Conservation (phyloP, 2,797 vertebrate species). For the Onychomys torridus region DNA sequence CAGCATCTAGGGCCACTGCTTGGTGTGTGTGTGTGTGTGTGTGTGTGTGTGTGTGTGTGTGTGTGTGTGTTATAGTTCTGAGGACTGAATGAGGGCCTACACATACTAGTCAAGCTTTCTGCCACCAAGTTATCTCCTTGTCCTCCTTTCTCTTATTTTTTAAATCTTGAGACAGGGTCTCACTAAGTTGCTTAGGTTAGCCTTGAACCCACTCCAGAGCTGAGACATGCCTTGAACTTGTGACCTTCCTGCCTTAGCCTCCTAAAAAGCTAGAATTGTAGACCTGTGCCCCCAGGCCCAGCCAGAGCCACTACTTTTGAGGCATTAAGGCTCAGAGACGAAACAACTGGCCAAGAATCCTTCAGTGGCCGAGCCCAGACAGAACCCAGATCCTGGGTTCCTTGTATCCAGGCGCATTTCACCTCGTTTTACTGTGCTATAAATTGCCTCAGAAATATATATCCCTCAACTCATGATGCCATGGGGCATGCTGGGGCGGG, state of each 20-base stretch:
- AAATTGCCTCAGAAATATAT: rapidly evolving
- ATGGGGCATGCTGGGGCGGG: background rate
- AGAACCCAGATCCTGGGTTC: background rate
- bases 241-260: background rate
- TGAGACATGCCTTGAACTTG: background rate
- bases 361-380: background rate
- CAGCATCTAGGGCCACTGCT: no score
- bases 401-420: background rate
- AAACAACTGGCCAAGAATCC: background rate
- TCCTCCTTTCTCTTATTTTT: background rate
- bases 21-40: background rate
- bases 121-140: background rate
- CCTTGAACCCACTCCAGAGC: background rate
- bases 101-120: background rate
- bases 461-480: no score
- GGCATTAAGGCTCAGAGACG: background rate
- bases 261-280: background rate
- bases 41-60: no score
- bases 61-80: background rate
- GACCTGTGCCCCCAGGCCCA: background rate
- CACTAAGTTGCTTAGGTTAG: background rate
- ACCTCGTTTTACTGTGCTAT: no score
- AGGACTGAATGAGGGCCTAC: background rate
- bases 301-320: background rate
- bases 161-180: background rate